phyloP scores from a whole-genome alignment of 2,113 vertebrate genomes.

The Aegotheles bennettii region DNA sequence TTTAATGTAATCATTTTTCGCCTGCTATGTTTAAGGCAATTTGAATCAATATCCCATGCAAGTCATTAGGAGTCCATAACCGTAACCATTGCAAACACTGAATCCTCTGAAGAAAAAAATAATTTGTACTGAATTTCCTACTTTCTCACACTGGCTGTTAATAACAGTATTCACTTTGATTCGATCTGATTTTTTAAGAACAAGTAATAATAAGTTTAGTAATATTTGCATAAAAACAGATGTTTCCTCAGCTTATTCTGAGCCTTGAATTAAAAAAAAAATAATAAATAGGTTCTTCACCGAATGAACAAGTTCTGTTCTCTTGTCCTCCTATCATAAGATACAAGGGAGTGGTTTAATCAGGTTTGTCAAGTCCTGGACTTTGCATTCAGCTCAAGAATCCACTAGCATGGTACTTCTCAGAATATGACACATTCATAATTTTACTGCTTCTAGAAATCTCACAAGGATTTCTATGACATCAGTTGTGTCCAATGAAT shows the following conservation, averaged over 20 bases:
- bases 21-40: not conserved
- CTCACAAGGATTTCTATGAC: not conserved
- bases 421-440: not conserved
- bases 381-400: not conserved
- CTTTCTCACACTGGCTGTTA: not conserved
- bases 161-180: not conserved
- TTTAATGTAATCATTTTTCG: not conserved
- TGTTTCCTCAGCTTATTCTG: not conserved
- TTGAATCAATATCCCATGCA: conserved; percentile 6
- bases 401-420: not conserved
- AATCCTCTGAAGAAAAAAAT: not conserved
- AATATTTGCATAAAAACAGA: not conserved
- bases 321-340: not conserved
- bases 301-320: not conserved
- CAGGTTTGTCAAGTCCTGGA: not conserved
- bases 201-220: not conserved
- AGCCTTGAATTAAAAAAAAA: not conserved
- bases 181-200: not conserved
- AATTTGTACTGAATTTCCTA: not conserved
- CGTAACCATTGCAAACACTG: not conserved
- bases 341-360: not conserved
- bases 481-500: not conserved
- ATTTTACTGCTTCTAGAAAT: not conserved
- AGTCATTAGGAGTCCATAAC: not conserved
- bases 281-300: too few relatives aligned